Percentiles rank a stretch among this genome's conserved stretches.
These are phyloP conservation scores for Caenorhabditis macrosperma DNA, from an alignment of 2,888 invertebrate species.

Conservation along the genomic window DNA sequence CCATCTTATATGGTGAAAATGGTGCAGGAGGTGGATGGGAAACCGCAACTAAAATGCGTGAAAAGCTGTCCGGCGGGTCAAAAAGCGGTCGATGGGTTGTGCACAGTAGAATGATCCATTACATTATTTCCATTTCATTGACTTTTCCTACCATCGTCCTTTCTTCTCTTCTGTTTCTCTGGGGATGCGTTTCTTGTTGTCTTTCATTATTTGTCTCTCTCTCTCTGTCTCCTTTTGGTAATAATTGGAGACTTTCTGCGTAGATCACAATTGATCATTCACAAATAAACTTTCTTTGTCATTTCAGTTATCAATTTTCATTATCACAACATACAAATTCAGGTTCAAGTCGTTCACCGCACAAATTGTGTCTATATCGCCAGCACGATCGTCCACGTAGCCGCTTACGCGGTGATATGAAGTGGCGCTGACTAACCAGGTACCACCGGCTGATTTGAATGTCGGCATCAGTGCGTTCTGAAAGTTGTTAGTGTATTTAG, in stretches of 20 bases:
- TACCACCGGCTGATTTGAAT: slow-evolving; percentile 35
- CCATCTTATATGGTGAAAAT: slow-evolving; percentile 66
- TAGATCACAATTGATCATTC: slow-evolving; percentile 42
- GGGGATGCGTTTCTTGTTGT: slow-evolving; percentile 30
- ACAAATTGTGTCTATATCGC: slow-evolving; percentile 31
- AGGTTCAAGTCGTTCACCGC: slow-evolving; percentile 22
- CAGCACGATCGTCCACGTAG: slow-evolving; percentile 34
- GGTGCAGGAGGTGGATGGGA: slow-evolving; percentile 59
- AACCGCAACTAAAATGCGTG: slow-evolving; percentile 47
- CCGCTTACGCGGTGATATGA: slow-evolving; percentile 56
- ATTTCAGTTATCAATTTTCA: slow-evolving; percentile 45
- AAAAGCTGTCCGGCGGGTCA: slow-evolving; percentile 56
- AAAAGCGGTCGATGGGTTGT: slow-evolving; percentile 56
- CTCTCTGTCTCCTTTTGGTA: slow-evolving; percentile 2
- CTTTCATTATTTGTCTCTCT: not conserved
- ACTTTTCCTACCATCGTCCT: slow-evolving; percentile 27
- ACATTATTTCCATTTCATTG: not conserved
- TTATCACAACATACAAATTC: slow-evolving; percentile 29
- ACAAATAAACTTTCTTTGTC: not conserved
- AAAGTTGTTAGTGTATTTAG: no score
- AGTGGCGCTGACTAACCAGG: slow-evolving; percentile 52
- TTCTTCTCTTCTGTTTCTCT: slow-evolving; percentile 11
- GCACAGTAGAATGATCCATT: slow-evolving; percentile 34
- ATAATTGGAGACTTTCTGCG: slow-evolving; percentile 10
- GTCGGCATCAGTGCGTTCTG: slow-evolving; percentile 29